phyloP scores from a whole-genome alignment of 2,888 invertebrate genomes.

The Sipha maydis region DNA sequence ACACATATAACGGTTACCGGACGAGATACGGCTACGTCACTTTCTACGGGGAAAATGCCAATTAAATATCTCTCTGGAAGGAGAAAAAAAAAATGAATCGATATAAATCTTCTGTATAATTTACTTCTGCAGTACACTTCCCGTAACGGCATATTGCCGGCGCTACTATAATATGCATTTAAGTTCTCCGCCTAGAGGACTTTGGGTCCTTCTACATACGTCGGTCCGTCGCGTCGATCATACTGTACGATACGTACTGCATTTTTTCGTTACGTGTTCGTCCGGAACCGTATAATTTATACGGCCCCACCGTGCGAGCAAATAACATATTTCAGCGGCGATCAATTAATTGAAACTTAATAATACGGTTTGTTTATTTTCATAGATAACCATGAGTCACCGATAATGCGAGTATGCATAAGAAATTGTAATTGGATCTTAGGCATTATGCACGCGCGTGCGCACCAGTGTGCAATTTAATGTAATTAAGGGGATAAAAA shows the following conservation, averaged over 20 bases:
- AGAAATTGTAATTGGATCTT: neutral
- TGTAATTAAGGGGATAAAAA: neutral
- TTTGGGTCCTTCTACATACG: neutral
- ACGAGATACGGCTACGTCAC: neutral
- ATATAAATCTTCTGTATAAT: neutral
- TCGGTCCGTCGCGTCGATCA: neutral
- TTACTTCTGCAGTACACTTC: neutral
- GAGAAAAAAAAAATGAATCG: neutral
- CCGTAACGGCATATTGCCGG: neutral
- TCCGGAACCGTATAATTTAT: slow-evolving; percentile 36
- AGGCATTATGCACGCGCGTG: neutral
- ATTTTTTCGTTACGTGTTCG: neutral
- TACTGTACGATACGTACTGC: neutral
- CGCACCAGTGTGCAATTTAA: neutral
- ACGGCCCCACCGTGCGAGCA: neutral
- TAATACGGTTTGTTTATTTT: slow-evolving; percentile 25
- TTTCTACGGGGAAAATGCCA: neutral
- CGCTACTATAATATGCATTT: neutral
- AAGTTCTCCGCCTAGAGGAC: neutral
- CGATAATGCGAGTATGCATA: neutral
- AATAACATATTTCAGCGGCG: neutral
- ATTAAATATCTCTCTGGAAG: neutral
- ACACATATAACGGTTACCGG: neutral
- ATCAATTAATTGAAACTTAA: slow-evolving; percentile 39
- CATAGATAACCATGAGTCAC: slow-evolving; percentile 30